These are phyloP conservation scores for Drosophila elegans DNA, from an alignment of 1,140 invertebrate species.

Conservation along the genomic window DNA sequence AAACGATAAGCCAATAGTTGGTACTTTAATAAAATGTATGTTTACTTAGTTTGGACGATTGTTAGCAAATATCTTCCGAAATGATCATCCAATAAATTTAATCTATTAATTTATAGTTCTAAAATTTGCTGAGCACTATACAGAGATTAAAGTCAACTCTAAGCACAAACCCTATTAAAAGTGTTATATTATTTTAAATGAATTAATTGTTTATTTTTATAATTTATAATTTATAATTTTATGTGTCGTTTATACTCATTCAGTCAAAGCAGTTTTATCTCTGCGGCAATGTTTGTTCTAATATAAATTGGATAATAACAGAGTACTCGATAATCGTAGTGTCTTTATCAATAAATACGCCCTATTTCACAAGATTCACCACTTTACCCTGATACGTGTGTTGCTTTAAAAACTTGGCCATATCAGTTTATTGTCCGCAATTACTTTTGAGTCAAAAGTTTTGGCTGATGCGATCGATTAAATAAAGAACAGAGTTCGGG, in stretches of 20 bases:
- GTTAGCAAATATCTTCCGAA: no score
- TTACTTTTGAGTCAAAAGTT: neutral
- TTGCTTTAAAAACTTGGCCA: neutral
- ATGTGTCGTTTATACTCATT: no score
- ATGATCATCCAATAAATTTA: neutral
- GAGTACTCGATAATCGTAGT: neutral
- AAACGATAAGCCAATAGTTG: slow-evolving; percentile 6
- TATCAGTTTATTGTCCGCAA: slow-evolving; percentile 4
- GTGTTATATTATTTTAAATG: no score
- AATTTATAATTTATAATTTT: no score
- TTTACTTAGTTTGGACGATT: neutral
- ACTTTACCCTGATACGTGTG: neutral
- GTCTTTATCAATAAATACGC: neutral
- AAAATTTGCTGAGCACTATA: neutral
- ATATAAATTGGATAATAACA: neutral
- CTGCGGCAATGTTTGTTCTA: no score
- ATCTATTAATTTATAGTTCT: neutral
- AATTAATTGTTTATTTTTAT: no score
- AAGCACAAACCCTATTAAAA: no score
- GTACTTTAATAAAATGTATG: neutral
- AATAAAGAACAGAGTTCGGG: slow-evolving; percentile 12
- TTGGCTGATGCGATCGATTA: slow-evolving; percentile 11
- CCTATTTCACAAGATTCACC: neutral
- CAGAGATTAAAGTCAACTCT: no score
- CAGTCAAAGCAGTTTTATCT: no score